Base-by-base conservation (phyloP, 2,888 invertebrate genomes). In the Synergus gifuensis region DNA sequence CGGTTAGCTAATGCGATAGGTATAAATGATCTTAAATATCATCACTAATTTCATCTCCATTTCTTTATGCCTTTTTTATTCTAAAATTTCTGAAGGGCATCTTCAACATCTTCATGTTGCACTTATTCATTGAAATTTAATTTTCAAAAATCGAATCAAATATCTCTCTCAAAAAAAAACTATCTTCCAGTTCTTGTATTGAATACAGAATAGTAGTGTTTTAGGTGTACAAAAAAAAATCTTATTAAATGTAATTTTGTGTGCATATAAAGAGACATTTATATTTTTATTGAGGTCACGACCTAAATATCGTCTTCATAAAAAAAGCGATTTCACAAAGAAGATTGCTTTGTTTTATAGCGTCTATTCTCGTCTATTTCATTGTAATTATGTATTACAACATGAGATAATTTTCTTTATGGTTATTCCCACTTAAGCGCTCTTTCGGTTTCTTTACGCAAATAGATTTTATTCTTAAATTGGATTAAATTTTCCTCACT, bases 1-100 rank as follows among this genome's bases (percentile, higher is more conserved):
- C 86, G 87, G 87, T 90, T 90, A 87, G 87, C 87, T 89, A 90
- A 90, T 88, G n/a, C 36, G 73, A 73, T 36, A 73, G 54, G 54
- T 36, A 73, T 54, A 73, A 73, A 73, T 73, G 73, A 36, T 73
- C 54, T 54, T 54, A 54, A 73, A 73, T 36, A 76, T 60, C 40
- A 78, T 28, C 18, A 60, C 22, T 22, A 73, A 78, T 78, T 44
- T 63, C 78, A 62, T 14, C 22, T 77, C 3, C 42, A 66, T 44
- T 42, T 42, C 22, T 44, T 7, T 36, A 36, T 36, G 5, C 66
- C 54, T 22, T 22, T 60, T 11, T 11, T 36, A 36, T 60, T 18
- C 60, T 4, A 44, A 58, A 16, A 28, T 66, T 11, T 36, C 40
- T 46, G 16, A 16, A 28, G 12, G 9, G 14, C 28, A 9, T 69